Evolutionary conservation across 2,113 vertebrate genomes (phyloP).

Genomic region (Aegypius monachus): DNA sequence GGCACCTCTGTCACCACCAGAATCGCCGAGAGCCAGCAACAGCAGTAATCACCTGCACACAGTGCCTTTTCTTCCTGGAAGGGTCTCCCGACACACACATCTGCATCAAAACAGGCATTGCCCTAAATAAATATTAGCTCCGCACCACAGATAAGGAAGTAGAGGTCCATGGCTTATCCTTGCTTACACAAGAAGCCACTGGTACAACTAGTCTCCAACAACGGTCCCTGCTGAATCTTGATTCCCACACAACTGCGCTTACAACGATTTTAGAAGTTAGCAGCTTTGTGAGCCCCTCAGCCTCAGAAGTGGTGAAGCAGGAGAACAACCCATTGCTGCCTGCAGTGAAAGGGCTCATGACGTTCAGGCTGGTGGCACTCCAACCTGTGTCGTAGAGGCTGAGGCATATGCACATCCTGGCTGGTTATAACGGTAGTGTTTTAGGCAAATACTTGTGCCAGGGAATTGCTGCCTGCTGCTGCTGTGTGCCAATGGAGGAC

Average conservation of each 20-base stretch:
- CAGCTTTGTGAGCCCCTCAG: neutral
- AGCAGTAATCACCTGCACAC: neutral
- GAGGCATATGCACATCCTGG: neutral
- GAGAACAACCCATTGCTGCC: neutral
- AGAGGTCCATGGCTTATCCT: neutral
- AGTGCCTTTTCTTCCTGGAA: neutral
- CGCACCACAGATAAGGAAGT: neutral
- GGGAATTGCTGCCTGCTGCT: neutral
- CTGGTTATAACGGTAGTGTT: neutral
- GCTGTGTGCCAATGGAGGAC: rapidly evolving
- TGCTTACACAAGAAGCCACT: neutral
- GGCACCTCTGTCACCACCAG: neutral
- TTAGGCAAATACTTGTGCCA: neutral
- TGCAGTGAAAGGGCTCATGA: neutral
- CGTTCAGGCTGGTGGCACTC: neutral
- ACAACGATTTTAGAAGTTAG: neutral
- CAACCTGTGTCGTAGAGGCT: neutral
- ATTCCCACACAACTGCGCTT: neutral
- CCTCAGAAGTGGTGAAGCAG: neutral
- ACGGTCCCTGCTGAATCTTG: neutral
- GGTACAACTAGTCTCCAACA: neutral
- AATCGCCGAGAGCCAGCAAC: neutral
- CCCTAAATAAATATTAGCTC: neutral
- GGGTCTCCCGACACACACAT: neutral
- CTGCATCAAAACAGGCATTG: neutral